Evolutionary conservation across 2,888 invertebrate genomes (phyloP), one percentile per base, ranked within the genome.

Genomic region (Acanthosepion lycidas): DNA sequence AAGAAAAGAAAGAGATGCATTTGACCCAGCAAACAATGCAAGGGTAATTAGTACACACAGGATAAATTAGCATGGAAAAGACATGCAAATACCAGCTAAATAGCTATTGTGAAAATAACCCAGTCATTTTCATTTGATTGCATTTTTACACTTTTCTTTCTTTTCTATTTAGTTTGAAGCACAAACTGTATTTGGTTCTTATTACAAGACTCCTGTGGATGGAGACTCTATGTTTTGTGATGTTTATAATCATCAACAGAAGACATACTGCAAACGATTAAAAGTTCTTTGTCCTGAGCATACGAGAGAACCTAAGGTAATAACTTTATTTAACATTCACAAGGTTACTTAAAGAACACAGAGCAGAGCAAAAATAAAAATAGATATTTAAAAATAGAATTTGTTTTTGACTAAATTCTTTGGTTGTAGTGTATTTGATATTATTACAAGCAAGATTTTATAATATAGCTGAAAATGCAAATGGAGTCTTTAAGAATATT

Each of bases 171-270:
- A 98, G 98, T 99, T 99, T 97, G 99, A 99, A 97, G 99, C 99
- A 94, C 99, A 99, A 97, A 99, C 99, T 3, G 99, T 99, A 0
- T 99, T 99, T 97, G 99, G 99, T 26, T 99, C 99, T 51, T 98
- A 99, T 93, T 99, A 99, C 97, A 98, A 99, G 97, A 99, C 99
- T 0, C 98, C 99, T 95, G 99, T 99, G 96, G 99, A 99, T 97
- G 99, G 98, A 0, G 99, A 99, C 97, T 99, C 99, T 96, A 99
- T 99, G 98, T 99, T 99, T 97, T 99, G 99, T 97, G 99, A 99
- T 97, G 99, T 98, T 97, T 99, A 98, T 97, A 99, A 99, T 97
- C 98, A 98, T 0, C 98, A 98, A 9, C 99, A 98, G 96, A 98
- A 98, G 94, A 99, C 99, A 0, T 99, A 99, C 97, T 99, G 99